Base-by-base conservation (phyloP, 2,797 vertebrate genomes). In the Tragopan temminckii region DNA sequence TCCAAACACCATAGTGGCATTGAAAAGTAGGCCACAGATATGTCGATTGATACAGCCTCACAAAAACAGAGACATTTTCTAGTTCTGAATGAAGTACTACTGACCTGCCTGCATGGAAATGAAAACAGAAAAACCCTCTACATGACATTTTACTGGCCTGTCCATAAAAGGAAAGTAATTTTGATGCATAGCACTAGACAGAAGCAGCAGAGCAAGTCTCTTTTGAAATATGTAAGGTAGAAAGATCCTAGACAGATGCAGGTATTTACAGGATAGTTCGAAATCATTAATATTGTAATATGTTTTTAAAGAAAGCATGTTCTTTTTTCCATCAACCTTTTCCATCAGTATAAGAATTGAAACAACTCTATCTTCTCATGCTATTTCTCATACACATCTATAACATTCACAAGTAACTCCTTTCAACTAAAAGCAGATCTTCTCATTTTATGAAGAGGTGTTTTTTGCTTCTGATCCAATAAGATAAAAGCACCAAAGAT, bases 201-300 rank as follows among this genome's bases (percentile, higher is more conserved):
- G 87, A 93, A 90, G 89, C 79, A 87, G 63, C 21, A 85, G 59
- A 97, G 79, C 70, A 94, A 93, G 95, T 85, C 79, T 94, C 72
- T 88, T 75, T 59, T 83, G 57, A 94, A 95, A 93, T 62, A 92
- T 53, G 40, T 81, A 93, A 52, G 52, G 82, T 63, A 87, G 63
- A 85, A 85, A 84, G 46, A 89, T 72, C 82, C 82, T 48, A 81
- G 77, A 94, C 83, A 84, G 85, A 94, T 81, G 69, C 92, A 85
- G 74, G 72, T 89, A 89, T 63, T 46, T 92, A 82, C 53, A 92
- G 87, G 94, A 80, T 46, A 80, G 35, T 43, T 83, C 43, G 43
- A 90, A 85, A 59, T 70, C 91, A 90, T 93, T 87, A 95, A 93
- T 94, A 90, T 58, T 90, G 78, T 75, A 95, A 70, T 85, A 57